Evolutionary conservation across 2,113 vertebrate species (phyloP).

Genomic region (Probosciger aterrimus): DNA sequence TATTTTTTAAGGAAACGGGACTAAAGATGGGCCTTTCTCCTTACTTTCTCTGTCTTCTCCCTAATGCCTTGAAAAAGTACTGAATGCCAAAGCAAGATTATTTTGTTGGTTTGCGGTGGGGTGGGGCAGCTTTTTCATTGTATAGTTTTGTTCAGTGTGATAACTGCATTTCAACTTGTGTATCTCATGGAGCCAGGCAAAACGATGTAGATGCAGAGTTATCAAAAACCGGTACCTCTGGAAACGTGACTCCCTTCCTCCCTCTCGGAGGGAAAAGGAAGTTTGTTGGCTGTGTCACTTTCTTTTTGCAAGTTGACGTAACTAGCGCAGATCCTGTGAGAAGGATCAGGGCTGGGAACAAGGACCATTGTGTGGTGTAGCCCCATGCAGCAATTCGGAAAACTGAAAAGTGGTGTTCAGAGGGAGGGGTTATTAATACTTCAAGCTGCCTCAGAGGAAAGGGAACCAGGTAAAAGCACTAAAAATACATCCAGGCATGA

Average conservation of each 20-base stretch:
- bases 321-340: conserved; percentile 4
- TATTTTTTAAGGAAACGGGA: neutral
- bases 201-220: neutral
- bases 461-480: neutral
- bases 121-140: neutral
- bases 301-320: neutral
- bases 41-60: neutral
- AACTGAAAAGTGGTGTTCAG: neutral
- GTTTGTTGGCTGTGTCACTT: neutral
- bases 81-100: neutral
- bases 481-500: neutral
- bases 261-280: neutral
- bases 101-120: neutral
- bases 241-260: neutral
- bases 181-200: neutral
- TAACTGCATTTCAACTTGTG: neutral
- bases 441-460: neutral
- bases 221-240: neutral
- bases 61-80: neutral
- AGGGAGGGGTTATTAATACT: neutral
- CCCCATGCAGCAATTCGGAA: neutral
- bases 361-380: neutral
- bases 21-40: neutral
- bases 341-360: conserved; percentile 1
- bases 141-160: neutral